Evolutionary conservation across 2,113 vertebrate species (phyloP), one percentile per base, ranked within the genome.

Genomic region (Mixornis gularis): DNA sequence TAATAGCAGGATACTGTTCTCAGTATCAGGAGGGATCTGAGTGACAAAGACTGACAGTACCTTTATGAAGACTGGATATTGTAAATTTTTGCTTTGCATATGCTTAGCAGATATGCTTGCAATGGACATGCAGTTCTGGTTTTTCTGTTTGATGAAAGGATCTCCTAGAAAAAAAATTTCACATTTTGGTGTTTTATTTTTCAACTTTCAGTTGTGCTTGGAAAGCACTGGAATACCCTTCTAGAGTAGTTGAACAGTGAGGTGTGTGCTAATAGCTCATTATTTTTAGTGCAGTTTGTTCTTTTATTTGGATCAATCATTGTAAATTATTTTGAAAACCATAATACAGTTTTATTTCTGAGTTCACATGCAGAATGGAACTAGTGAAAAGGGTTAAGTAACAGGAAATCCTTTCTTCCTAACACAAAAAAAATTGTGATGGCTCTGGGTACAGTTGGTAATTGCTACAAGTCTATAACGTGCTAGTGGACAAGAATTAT

Each of bases 401-500:
- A 55, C 2, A 82, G 9, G 29, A 86, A 72, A 80, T 24, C 4
- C 11, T 40, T 11, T 58, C 8, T 41, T 36, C 32, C 10, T 71
- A 51, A 53, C 43, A 4, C 5, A 60, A 22, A 66, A 49, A 20
- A 18, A 49, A 49, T 5, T 40, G 9, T 62, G 27, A 41, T 34
- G 7, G 52, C 13, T 24, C 5, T 56, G 25, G 3, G 1, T 70
- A 7, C 1, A 1, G 40, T 70, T 63, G 6, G 6, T 74, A 48
- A 36, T 27, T 78, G 13, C 8, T 40, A 19, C 17, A 27, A 36
- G 18, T 25, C 21, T 44, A 16, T 29, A 6, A 21, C 24, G 10
- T 55, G 27, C 13, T 29, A 51, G 5, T 5, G 6, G 29, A 34
- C 0, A 1, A 84, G 5, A 2, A 70, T 26, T n/a, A 52, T 13